Conservation (phyloP, 2,113 vertebrate genomes). For the Andinoacara biseriatus region DNA sequence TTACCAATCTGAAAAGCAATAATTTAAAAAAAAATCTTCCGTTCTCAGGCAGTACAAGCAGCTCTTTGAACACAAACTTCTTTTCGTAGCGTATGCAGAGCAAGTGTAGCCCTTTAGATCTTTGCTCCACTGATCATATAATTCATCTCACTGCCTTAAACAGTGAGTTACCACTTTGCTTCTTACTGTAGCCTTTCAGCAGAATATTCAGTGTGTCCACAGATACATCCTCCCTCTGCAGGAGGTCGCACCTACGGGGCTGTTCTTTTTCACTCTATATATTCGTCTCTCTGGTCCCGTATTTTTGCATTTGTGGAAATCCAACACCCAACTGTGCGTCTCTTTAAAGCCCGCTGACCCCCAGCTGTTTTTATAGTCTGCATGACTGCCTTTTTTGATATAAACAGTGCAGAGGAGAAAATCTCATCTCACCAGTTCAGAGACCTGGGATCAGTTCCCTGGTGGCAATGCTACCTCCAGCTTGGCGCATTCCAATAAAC, state of each 20-base stretch:
- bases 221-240: constrained; percentile 53
- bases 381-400: constrained; percentile 56
- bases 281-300: constrained; percentile 43
- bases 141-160: constrained; percentile 36
- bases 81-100: constrained; percentile 41
- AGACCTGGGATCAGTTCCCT: constrained; percentile 50
- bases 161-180: constrained; percentile 31
- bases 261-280: constrained; percentile 45
- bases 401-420: constrained; percentile 49
- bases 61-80: constrained; percentile 45
- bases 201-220: constrained; percentile 43
- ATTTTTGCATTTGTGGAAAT: constrained; percentile 47
- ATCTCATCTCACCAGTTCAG: constrained; percentile 36
- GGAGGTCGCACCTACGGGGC: constrained; percentile 48
- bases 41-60: constrained; percentile 3
- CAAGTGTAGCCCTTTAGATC: constrained; percentile 50
- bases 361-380: constrained; percentile 51
- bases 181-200: constrained; percentile 35
- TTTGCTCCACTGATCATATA: constrained; percentile 54
- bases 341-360: constrained; percentile 56
- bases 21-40: not conserved
- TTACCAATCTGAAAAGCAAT: constrained; percentile 6
- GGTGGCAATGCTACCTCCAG: constrained; percentile 23
- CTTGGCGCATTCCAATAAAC: constrained; percentile 36
- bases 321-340: constrained; percentile 56